These are phyloP conservation scores for Siniperca obscura DNA, from an alignment of 2,797 vertebrate genomes.

Conservation along the genomic window DNA sequence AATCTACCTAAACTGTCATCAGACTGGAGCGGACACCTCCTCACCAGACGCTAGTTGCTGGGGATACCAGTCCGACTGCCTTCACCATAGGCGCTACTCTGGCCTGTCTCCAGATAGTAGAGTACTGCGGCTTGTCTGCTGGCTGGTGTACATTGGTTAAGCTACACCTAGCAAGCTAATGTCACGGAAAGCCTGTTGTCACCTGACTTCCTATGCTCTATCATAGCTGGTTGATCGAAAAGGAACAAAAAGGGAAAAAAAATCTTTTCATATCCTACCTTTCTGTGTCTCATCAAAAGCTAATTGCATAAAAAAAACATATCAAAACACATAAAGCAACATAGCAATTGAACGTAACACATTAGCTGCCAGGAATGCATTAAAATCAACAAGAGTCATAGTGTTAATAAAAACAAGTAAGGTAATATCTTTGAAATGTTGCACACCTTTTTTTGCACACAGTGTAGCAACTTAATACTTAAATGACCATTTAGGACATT, in stretches of 20 bases:
- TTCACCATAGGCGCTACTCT: not conserved
- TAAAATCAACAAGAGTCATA: not conserved
- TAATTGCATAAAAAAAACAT: not conserved
- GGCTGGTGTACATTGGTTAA: not conserved
- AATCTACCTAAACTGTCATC: not conserved
- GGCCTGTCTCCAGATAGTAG: not conserved
- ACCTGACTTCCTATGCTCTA: not conserved
- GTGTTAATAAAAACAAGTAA: not conserved
- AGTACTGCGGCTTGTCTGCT: not conserved
- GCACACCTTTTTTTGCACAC: not conserved
- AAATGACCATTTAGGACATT: not conserved
- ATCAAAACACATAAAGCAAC: not conserved
- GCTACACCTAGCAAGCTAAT: not conserved
- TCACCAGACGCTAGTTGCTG: not conserved
- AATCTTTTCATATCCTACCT: not conserved
- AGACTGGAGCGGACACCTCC: too few relatives aligned
- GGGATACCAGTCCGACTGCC: not conserved
- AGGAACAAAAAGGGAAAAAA: not conserved
- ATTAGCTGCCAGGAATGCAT: slow-evolving; percentile 9
- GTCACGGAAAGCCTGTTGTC: not conserved
- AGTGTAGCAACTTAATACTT: not conserved
- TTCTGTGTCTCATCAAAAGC: not conserved
- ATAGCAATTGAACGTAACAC: not conserved
- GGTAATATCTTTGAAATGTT: not conserved
- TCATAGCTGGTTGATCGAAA: not conserved